Percentiles rank a stretch among this genome's conserved stretches.
Evolutionary conservation across 2,888 invertebrate genomes (phyloP).

Genomic region (Hirtodrosophila trivittata): DNA sequence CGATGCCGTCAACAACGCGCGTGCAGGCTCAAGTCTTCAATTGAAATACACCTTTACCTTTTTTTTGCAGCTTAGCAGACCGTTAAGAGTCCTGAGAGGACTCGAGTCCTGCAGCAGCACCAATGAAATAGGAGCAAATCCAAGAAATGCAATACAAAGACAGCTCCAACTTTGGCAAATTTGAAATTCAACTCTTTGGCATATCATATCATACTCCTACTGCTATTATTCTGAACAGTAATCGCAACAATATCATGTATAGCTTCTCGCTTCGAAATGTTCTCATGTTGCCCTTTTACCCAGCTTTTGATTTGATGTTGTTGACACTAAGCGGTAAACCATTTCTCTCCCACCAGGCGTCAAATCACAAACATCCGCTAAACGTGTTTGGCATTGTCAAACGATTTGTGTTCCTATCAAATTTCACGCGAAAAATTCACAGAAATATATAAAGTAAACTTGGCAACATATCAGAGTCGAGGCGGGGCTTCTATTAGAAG

Average conservation of each 20-base stretch:
- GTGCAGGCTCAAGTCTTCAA: constrained; percentile 29
- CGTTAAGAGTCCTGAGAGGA: constrained; percentile 24
- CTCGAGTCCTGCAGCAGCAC: not conserved
- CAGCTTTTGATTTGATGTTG: constrained; percentile 19
- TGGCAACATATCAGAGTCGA: no score
- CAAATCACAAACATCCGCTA: constrained; percentile 32
- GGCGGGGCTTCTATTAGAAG: no score
- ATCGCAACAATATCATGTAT: constrained; percentile 27
- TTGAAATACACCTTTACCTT: constrained; percentile 30
- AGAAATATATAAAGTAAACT: not conserved
- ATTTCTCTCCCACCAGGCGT: constrained; percentile 32
- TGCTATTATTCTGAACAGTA: constrained; percentile 11
- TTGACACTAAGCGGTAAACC: constrained; percentile 52
- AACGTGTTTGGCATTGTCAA: constrained; percentile 51
- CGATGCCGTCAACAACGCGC: constrained; percentile 36
- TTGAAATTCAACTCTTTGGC: constrained; percentile 25
- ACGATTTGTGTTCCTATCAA: constrained; percentile 19
- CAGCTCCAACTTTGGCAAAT: constrained; percentile 10
- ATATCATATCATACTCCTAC: no score
- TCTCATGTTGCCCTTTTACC: not conserved
- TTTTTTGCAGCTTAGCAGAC: constrained; percentile 29
- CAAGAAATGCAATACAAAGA: not conserved
- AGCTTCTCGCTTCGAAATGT: constrained; percentile 15
- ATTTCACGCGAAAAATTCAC: constrained; percentile 23
- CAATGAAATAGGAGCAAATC: not conserved